Evolutionary conservation across 2,888 invertebrate species (phyloP), one percentile per base, ranked within the genome.

Genomic region (Papilio protenor): DNA sequence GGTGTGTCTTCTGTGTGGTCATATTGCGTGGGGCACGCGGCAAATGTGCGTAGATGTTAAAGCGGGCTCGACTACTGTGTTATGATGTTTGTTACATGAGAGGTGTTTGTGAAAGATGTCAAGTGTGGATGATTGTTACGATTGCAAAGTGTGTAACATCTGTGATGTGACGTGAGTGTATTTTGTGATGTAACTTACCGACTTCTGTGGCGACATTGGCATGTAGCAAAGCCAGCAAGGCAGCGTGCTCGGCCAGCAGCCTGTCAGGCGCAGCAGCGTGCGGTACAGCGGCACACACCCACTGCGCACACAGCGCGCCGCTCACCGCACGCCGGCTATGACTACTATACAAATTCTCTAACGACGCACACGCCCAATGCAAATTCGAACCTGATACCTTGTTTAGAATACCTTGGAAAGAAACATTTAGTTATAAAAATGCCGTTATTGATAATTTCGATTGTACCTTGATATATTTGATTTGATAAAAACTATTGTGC

Each of bases 161-260:
- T 33, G 40, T 40, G 40, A 8, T 40, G 40, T 40, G 40, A 40
- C 40, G 40, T 40, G 40, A 27, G 27, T 27, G 27, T 27, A 27
- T 33, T 33, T 33, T 33, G 33, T 33, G 33, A 5, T 2, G 40
- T 40, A 40, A 87, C 95, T 92, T 85, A 96, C 98, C 98, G 74
- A 99, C 96, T 96, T 99, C 99, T 4, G 96, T 96, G 18, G 98
- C 99, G 59, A 99, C 96, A 89, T 98, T 98, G 0, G 98, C 97
- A 89, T 99, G 98, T 49, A 99, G 90, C 80, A 98, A 96, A 0
- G 98, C 96, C 18, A 99, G 94, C 0, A 99, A 89, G 83, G 98
- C 96, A 47, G 97, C 96, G 86, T 98, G 97, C 85, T 99, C 99
- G 23, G 97, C 96, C 0, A 98, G 94, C 86, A 99, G 95, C 45